phyloP scores from a whole-genome alignment of 1,140 invertebrate species.

The Diachasma alloeum region DNA sequence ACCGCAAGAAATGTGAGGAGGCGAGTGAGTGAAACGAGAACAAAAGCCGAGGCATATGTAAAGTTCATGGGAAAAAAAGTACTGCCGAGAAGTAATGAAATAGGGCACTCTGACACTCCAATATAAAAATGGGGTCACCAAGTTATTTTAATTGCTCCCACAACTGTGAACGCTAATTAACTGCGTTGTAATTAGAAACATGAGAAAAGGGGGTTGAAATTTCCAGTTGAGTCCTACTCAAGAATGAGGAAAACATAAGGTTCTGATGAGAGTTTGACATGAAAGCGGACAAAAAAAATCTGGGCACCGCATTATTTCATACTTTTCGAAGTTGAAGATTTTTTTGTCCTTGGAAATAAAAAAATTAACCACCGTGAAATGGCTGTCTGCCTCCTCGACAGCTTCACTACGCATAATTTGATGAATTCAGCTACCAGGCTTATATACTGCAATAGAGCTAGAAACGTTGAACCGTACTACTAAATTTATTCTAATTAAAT shows the following conservation, averaged over 20 bases:
- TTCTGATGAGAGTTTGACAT: not conserved
- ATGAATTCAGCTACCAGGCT: conserved; percentile 58
- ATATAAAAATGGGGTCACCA: not conserved
- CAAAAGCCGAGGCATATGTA: conserved; percentile 37
- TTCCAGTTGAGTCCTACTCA: conserved; percentile 41
- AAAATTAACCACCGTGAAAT: not conserved
- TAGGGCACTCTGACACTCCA: conserved; percentile 6
- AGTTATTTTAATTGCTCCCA: not conserved
- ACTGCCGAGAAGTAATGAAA: not conserved
- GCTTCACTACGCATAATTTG: conserved; percentile 51
- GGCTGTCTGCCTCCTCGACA: not conserved
- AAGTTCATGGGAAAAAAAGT: conserved; percentile 12
- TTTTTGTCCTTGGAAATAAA: not conserved
- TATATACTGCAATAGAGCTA: conserved; percentile 50
- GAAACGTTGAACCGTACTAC: conserved; percentile 46
- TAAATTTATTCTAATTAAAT: conserved; percentile 60
- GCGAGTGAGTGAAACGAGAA: conserved; percentile 25
- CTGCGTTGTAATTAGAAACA: not conserved
- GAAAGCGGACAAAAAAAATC: not conserved
- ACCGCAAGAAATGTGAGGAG: not conserved
- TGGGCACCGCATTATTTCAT: not conserved
- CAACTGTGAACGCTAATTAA: not conserved
- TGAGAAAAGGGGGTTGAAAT: conserved; percentile 33
- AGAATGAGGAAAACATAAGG: conserved; percentile 38
- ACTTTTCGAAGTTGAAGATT: not conserved